A percentile compares a stretch with the other conserved stretches of the same genome.
phyloP scores from a whole-genome alignment of 2,888 invertebrate species.

The Caenorhabditis parvicauda region DNA sequence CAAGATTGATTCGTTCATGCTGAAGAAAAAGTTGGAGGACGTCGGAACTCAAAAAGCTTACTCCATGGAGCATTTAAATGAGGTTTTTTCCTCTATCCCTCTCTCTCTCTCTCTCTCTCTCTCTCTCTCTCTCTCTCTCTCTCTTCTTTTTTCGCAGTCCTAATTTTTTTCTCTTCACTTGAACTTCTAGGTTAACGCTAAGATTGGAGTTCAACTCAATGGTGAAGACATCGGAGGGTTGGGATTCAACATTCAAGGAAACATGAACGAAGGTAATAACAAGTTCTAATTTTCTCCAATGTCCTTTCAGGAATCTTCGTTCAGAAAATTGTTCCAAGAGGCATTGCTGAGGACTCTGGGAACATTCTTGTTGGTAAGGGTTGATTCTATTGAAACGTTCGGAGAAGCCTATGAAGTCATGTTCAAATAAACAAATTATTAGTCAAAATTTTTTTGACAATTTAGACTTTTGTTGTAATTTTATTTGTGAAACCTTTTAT shows the following conservation, averaged over 20 bases:
- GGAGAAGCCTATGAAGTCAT: too few relatives aligned
- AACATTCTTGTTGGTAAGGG: constrained; percentile 75
- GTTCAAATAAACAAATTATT: too few relatives aligned
- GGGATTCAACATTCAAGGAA: constrained; percentile 71
- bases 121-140: background rate
- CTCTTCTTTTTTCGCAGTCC: background rate
- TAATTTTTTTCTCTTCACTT: background rate
- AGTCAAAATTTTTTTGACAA: too few relatives aligned
- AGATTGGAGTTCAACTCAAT: constrained; percentile 37
- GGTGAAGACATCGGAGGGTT: constrained; percentile 42
- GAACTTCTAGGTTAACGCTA: constrained; percentile 31
- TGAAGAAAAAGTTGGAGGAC: constrained; percentile 32
- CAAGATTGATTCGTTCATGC: constrained; percentile 49
- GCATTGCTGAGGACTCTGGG: constrained; percentile 83
- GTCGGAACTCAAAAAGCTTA: constrained; percentile 46
- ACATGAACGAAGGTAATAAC: constrained; percentile 84
- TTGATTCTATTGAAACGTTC: too few relatives aligned
- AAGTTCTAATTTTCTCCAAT: too few relatives aligned
- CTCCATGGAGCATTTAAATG: constrained; percentile 44
- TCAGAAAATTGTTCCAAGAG: constrained; percentile 80
- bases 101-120: background rate
- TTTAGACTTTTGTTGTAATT: too few relatives aligned
- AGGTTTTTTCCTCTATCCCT: constrained; percentile 25
- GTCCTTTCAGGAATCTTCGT: constrained; percentile 85
- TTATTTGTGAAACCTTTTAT: too few relatives aligned